Evolutionary conservation across 2,888 invertebrate species (phyloP).

Genomic region (Agrotis ipsilon): DNA sequence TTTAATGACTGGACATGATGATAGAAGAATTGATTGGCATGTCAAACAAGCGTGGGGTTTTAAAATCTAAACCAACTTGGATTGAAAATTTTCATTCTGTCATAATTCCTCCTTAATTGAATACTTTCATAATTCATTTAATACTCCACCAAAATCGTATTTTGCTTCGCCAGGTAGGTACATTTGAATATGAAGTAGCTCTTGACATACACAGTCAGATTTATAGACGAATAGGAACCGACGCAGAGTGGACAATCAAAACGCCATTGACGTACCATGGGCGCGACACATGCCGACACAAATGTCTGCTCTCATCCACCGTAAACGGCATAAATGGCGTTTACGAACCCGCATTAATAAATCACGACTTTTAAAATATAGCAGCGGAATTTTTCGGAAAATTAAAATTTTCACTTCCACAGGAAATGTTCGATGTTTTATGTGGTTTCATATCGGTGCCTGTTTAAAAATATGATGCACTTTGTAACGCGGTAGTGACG

Average conservation of each 20-base stretch:
- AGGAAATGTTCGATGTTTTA: conserved; percentile 83
- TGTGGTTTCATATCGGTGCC: conserved; percentile 80
- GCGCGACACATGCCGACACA: conserved; percentile 72
- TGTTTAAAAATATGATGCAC: conserved; percentile 79
- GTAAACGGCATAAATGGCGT: conserved; percentile 82
- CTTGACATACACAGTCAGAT: conserved; percentile 26
- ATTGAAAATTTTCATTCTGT: no score
- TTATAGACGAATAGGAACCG: conserved; percentile 44
- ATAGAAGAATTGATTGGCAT: no score
- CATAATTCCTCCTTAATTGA: no score
- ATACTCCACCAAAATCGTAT: no score
- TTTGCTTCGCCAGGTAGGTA: conserved; percentile 1
- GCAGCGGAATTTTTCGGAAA: conserved; percentile 79
- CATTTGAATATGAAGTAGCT: conserved; percentile 27
- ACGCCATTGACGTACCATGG: conserved; percentile 70
- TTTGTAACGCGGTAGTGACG: conserved; percentile 72
- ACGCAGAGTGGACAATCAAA: conserved; percentile 64
- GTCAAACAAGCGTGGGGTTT: no score
- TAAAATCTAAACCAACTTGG: no score
- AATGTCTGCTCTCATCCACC: conserved; percentile 77
- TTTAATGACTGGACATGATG: no score
- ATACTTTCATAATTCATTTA: no score
- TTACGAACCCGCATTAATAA: conserved; percentile 84
- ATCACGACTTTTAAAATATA: conserved; percentile 86
- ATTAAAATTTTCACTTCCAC: conserved; percentile 83